Percentiles rank a stretch among this genome's conserved stretches.
These are phyloP conservation scores for Antheraea pernyi DNA, from an alignment of 1,140 invertebrate genomes.

Conservation along the genomic window DNA sequence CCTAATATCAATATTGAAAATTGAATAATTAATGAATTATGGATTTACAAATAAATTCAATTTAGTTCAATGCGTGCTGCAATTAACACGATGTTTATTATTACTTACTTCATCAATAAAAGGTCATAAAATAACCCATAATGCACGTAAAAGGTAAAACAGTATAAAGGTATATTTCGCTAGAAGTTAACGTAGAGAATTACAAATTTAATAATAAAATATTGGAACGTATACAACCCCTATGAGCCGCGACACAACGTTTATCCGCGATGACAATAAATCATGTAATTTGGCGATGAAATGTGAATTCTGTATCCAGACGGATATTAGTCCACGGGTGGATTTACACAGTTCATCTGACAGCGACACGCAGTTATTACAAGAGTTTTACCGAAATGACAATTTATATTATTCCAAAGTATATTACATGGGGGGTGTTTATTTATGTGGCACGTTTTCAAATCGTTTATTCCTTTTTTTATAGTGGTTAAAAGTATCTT, in stretches of 20 bases:
- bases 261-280: slow-evolving; percentile 73
- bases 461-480: neutral
- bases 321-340: slow-evolving; percentile 37
- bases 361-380: slow-evolving; percentile 56
- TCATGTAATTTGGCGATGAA: slow-evolving; percentile 72
- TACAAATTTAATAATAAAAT: neutral
- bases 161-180: slow-evolving; percentile 8
- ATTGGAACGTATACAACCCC: slow-evolving; percentile 24
- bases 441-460: slow-evolving; percentile 22
- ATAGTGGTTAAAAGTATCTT: neutral
- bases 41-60: no score
- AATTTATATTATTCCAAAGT: slow-evolving; percentile 37
- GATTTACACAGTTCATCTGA: slow-evolving; percentile 55
- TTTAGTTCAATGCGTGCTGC: no score
- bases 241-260: slow-evolving; percentile 25
- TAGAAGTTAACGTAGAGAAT: slow-evolving; percentile 8
- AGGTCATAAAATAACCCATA: no score
- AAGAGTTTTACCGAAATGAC: slow-evolving; percentile 38
- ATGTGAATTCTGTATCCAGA: slow-evolving; percentile 46
- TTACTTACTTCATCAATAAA: no score
- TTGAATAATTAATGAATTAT: no score
- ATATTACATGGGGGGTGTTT: slow-evolving; percentile 33
- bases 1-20: no score
- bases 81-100: no score
- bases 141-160: neutral